These are phyloP conservation scores for Xylocopa sonorina DNA, from an alignment of 1,140 invertebrate species.

Conservation along the genomic window DNA sequence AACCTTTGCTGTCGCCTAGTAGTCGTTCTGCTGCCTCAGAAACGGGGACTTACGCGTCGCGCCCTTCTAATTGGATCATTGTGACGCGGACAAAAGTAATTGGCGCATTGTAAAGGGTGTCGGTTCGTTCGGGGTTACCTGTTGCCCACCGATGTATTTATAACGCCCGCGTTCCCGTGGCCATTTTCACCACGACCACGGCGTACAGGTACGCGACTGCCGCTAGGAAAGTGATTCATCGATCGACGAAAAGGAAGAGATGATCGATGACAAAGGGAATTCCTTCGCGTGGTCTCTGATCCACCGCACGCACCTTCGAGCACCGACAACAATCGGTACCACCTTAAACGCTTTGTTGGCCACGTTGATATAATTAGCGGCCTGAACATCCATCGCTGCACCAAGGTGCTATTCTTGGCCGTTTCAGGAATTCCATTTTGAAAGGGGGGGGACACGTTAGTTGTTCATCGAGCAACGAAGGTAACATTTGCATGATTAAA, in stretches of 20 bases:
- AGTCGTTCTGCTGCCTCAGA: constrained; percentile 28
- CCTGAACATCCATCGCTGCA: neutral
- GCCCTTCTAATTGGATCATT: constrained; percentile 57
- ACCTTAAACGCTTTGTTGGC: neutral
- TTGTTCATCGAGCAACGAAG: neutral
- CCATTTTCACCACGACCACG: neutral
- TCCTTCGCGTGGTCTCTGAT: neutral
- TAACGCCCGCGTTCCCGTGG: constrained; percentile 4
- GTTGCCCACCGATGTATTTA: constrained; percentile 35
- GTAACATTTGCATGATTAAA: neutral
- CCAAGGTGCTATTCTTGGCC: neutral
- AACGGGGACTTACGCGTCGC: constrained; percentile 20
- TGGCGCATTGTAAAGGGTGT: constrained; percentile 24
- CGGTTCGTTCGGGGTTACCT: constrained; percentile 26
- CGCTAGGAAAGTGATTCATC: constrained; percentile 3
- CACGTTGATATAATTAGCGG: neutral
- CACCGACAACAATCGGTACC: constrained; percentile 1
- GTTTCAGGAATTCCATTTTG: neutral
- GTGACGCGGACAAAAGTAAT: constrained; percentile 44
- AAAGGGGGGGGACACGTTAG: neutral
- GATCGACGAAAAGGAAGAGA: neutral
- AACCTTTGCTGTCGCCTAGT: constrained; percentile 30
- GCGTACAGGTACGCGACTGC: neutral
- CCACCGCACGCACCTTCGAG: no score
- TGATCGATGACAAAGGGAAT: neutral